Percentiles rank a stretch among this genome's conserved stretches.
Conservation (phyloP, 35 echinoderm and acorn worm species). For the Strongylocentrotus purpuratus region DNA sequence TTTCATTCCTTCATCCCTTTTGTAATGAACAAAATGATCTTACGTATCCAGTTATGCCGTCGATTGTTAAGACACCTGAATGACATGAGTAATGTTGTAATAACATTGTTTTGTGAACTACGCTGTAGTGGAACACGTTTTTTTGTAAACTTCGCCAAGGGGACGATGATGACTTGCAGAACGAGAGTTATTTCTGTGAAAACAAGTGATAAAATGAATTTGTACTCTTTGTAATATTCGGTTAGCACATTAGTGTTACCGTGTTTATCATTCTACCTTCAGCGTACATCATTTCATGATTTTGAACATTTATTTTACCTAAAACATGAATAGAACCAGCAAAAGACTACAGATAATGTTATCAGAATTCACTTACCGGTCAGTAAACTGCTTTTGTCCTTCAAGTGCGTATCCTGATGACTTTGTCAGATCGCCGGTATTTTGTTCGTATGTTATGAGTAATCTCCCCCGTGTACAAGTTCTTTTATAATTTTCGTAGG, state of each 20-base stretch:
- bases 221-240: too few relatives aligned
- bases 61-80: neutral
- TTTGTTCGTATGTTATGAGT: neutral
- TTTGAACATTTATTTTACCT: too few relatives aligned
- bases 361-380: neutral
- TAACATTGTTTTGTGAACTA: neutral
- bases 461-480: neutral
- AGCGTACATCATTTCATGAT: too few relatives aligned
- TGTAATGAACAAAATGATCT: neutral
- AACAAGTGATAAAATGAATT: too few relatives aligned
- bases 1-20: neutral
- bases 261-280: too few relatives aligned
- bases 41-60: neutral
- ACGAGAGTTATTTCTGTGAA: neutral
- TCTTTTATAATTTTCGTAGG: neutral
- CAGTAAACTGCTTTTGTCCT: neutral
- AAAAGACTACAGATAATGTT: neutral
- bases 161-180: neutral
- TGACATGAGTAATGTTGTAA: neutral
- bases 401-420: neutral
- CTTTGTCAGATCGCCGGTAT: neutral
- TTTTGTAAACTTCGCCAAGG: neutral
- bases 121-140: neutral
- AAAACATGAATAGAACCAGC: too few relatives aligned
- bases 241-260: too few relatives aligned